Evolutionary conservation across 2,113 vertebrate genomes (phyloP).

Genomic region (Butastur rufipennis): DNA sequence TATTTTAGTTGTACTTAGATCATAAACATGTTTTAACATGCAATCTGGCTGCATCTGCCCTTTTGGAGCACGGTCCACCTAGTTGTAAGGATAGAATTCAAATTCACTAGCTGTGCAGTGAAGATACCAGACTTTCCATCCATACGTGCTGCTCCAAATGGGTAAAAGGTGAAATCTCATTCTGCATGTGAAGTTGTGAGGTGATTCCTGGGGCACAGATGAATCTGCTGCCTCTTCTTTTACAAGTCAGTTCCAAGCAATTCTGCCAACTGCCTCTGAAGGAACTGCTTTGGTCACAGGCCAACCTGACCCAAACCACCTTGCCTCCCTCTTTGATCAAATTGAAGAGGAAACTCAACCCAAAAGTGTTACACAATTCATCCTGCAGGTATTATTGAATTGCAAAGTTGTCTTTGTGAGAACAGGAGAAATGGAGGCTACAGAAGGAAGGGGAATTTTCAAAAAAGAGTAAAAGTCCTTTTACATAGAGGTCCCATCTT

Average conservation of each 20-base stretch:
- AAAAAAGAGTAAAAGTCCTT: not conserved
- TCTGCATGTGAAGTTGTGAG: not conserved
- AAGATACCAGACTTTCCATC: not conserved
- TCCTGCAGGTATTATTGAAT: not conserved
- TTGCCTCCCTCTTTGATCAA: not conserved
- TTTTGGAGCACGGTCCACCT: not conserved
- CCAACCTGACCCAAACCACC: not conserved
- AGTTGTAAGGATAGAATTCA: not conserved
- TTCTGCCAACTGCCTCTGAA: not conserved
- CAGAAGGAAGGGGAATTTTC: not conserved
- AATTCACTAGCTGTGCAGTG: not conserved
- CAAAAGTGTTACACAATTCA: not conserved
- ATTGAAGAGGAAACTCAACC: not conserved
- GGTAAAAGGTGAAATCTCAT: not conserved
- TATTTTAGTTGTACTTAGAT: not conserved
- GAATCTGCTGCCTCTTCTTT: not conserved
- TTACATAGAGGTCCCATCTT: not conserved
- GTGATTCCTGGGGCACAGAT: not conserved
- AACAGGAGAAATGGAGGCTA: not conserved
- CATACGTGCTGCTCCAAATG: accelerated
- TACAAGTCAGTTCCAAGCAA: not conserved
- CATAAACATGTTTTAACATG: not conserved
- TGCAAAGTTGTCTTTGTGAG: not conserved
- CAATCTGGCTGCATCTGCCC: not conserved
- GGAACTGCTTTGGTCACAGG: not conserved